phyloP scores from a whole-genome alignment of 92 coral and sea anemone species.

The Phenganax marumi region DNA sequence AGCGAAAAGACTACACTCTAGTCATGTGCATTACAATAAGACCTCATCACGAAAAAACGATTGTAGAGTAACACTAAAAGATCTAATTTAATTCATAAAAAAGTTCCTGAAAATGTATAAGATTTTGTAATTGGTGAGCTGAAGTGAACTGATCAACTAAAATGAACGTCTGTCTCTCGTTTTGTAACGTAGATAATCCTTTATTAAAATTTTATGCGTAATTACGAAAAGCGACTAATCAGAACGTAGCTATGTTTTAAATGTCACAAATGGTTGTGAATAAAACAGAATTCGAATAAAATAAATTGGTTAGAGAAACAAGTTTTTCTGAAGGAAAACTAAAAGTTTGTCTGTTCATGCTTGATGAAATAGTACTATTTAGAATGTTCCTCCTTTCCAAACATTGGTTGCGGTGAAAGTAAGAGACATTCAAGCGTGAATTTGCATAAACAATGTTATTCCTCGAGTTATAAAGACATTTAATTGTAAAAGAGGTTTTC shows the following conservation, averaged over 20 bases:
- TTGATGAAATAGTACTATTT: background rate
- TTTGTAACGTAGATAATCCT: background rate
- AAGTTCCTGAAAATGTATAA: too few relatives aligned
- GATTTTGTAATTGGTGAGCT: too few relatives aligned
- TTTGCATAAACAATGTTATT: slow-evolving; percentile 22
- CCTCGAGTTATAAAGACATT: slow-evolving; percentile 27
- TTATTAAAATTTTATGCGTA: slow-evolving; percentile 29
- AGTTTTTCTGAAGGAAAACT: background rate
- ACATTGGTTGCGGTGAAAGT: background rate
- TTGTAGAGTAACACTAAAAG: too few relatives aligned
- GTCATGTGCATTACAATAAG: too few relatives aligned
- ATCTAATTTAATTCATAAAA: too few relatives aligned
- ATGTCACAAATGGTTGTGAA: slow-evolving; percentile 19
- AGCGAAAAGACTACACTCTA: too few relatives aligned
- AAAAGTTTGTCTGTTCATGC: background rate
- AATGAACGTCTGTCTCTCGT: slow-evolving; percentile 2
- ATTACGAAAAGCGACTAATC: slow-evolving; percentile 16
- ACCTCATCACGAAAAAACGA: too few relatives aligned
- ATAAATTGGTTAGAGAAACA: background rate
- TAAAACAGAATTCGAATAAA: background rate
- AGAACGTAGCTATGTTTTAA: background rate
- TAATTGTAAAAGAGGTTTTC: slow-evolving; percentile 13
- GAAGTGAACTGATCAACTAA: background rate
- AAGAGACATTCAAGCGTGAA: background rate
- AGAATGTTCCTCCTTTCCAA: too few relatives aligned